These are phyloP conservation scores for Hycleus cichorii DNA, from an alignment of 1,140 invertebrate genomes.

Conservation along the genomic window DNA sequence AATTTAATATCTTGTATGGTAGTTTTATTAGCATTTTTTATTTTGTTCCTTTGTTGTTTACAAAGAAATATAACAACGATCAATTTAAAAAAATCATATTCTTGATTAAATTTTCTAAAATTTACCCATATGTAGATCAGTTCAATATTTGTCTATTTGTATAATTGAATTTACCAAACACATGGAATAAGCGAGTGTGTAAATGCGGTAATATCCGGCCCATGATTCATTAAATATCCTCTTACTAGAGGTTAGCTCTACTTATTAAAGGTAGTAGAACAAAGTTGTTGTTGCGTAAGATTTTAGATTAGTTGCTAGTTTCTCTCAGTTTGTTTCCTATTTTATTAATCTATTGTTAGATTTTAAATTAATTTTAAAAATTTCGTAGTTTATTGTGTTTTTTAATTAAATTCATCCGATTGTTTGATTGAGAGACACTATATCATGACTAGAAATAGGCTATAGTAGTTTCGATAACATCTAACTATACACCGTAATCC, in stretches of 20 bases:
- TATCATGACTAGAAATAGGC: constrained; percentile 8
- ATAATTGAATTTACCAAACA: too few species aligned
- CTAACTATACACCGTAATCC: constrained; percentile 22
- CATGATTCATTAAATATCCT: constrained; percentile 15
- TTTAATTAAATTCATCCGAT: constrained; percentile 8
- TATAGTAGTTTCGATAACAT: constrained; percentile 24
- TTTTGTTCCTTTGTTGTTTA: constrained; percentile 10
- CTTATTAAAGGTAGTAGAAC: constrained; percentile 17
- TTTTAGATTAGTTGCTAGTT: constrained; percentile 11
- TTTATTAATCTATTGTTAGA: too few species aligned
- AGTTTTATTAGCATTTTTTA: constrained; percentile 17
- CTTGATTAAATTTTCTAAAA: constrained; percentile 9
- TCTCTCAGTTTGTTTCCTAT: constrained; percentile 2
- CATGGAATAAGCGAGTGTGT: constrained; percentile 2
- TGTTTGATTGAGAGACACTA: constrained; percentile 7
- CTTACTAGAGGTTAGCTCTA: constrained; percentile 4
- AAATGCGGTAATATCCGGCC: constrained; percentile 17
- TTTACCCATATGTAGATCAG: constrained; percentile 1
- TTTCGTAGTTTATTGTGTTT: background rate
- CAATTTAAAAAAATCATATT: constrained; percentile 9
- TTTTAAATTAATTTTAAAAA: too few species aligned
- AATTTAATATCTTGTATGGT: constrained; percentile 18
- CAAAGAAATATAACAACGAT: constrained; percentile 3
- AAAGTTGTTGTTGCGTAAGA: constrained; percentile 15
- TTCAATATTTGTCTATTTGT: background rate